These are phyloP conservation scores for Bathynomus jamesi DNA, from an alignment of 1,140 invertebrate genomes.

Conservation along the genomic window DNA sequence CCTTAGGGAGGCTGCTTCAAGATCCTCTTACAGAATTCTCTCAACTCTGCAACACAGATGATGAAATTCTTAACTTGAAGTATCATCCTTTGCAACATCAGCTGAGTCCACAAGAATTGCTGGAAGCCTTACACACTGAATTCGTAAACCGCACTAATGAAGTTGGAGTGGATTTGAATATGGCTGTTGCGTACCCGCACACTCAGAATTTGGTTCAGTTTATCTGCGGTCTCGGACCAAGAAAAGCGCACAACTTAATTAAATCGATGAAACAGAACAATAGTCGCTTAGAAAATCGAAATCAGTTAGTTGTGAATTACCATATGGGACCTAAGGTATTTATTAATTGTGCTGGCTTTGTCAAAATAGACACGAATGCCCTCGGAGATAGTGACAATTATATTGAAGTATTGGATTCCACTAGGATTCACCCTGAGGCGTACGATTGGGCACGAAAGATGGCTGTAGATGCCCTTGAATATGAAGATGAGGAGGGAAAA, in stretches of 20 bases:
- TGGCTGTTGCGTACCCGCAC: conserved; percentile 77
- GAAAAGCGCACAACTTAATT: conserved; percentile 84
- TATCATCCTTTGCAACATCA: conserved; percentile 70
- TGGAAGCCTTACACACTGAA: conserved; percentile 63
- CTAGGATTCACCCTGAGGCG: conserved; percentile 95
- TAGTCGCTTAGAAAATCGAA: conserved; percentile 85
- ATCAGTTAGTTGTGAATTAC: conserved; percentile 87
- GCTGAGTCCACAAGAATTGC: conserved; percentile 27
- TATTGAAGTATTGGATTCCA: conserved; percentile 93
- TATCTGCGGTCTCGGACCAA: conserved; percentile 90
- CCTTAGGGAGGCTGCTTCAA: conserved; percentile 80
- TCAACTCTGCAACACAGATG: conserved; percentile 87
- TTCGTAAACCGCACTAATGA: conserved; percentile 92
- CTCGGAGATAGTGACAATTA: conserved; percentile 64
- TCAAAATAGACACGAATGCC: conserved; percentile 94
- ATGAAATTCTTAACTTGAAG: conserved; percentile 89
- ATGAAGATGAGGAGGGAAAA: conserved; percentile 89
- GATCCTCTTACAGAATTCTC: conserved; percentile 95
- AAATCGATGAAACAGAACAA: conserved; percentile 89
- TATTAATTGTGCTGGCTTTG: conserved; percentile 98
- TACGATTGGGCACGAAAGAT: conserved; percentile 99
- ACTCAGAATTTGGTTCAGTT: conserved; percentile 91
- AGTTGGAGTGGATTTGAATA: conserved; percentile 97
- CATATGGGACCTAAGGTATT: conserved; percentile 98
- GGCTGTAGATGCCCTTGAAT: conserved; percentile 98